Evolutionary conservation across 35 echinoderm and acorn worm genomes (phyloP), one percentile per base, ranked within the genome.

Genomic region (Acanthaster planci): DNA sequence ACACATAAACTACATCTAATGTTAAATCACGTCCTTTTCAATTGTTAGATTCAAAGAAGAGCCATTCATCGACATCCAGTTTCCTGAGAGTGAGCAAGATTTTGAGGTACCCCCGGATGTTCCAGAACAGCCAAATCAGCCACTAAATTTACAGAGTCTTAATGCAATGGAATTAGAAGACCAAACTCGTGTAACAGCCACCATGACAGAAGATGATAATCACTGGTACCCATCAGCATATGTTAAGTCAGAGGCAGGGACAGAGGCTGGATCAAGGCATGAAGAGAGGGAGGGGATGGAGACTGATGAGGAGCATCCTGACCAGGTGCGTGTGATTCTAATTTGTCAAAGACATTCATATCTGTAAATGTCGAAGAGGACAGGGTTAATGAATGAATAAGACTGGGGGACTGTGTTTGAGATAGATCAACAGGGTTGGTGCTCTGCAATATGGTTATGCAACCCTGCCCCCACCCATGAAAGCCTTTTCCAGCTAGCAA

Each of bases 31-130:
- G n/a, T n/a, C n/a, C n/a, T n/a, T n/a, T n/a, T n/a, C n/a, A n/a
- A n/a, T n/a, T n/a, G n/a, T 34, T 21, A 81, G 79, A 9, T 14
- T 55, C 5, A 81, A 81, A 53, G 79, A 81, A 32, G 79, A 81
- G 30, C 50, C 79, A 18, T 81, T 81, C 27, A 30, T 52, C 6
- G 79, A 81, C 79, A 81, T 81, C 27, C 39, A 81, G 6, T 81
- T 81, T 52, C 79, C 79, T 52, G 79, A 81, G 9, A 81, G 19
- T 16, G 79, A 81, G 30, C 79, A 81, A 51, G 79, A 81, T 15
- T 72, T 26, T 0, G 64, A 72, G 64, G 23, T 72, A 19, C 22
- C 23, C 14, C 23, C 64, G 22, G 64, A 72, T 72, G 64, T 30
- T 2, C 26, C 64, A 7, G 29, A 72, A 34, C 64, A 72, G 26